A percentile compares a stretch with the other conserved stretches of the same genome.
Conservation (phyloP, 2,113 vertebrate genomes). For the Xenus cinereus region DNA sequence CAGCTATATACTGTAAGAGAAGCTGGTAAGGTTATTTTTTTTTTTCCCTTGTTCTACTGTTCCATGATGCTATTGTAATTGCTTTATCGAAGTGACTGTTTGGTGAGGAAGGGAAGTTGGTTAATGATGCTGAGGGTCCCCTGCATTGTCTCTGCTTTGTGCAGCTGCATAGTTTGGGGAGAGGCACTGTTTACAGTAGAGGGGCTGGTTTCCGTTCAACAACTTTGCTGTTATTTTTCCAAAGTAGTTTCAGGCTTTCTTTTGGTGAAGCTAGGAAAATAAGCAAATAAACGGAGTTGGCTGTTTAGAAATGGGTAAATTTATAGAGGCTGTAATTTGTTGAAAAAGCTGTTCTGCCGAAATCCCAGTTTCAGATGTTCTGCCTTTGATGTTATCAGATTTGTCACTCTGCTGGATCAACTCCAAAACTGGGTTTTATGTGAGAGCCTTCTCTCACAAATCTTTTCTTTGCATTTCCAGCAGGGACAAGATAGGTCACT, state of each 20-base stretch:
- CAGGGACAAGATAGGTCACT: neutral
- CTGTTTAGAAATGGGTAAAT: neutral
- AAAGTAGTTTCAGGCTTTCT: conserved; percentile 50
- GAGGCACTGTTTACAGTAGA: conserved; percentile 41
- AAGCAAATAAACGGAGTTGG: neutral
- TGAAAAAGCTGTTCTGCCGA: neutral
- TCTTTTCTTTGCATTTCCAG: neutral
- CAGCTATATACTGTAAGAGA: conserved; percentile 64
- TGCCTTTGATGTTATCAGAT: conserved; percentile 54
- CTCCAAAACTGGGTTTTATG: conserved; percentile 26
- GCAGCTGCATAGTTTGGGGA: conserved; percentile 37
- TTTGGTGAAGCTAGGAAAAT: neutral
- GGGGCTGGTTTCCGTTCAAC: neutral
- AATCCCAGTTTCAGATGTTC: conserved; percentile 31
- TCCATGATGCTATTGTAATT: conserved; percentile 59
- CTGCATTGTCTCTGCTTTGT: conserved; percentile 65
- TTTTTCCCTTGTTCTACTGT: conserved; percentile 22
- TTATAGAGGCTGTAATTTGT: conserved; percentile 16
- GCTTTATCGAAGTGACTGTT: conserved; percentile 27
- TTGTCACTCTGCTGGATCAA: conserved; percentile 46
- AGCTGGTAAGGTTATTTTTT: conserved; percentile 74
- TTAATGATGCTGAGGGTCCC: conserved; percentile 57
- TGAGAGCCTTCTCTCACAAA: conserved; percentile 9
- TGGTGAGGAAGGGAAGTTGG: conserved; percentile 59
- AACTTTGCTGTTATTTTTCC: conserved; percentile 31